A percentile compares a stretch with the other conserved stretches of the same genome.
These are phyloP conservation scores for Arctopsyche grandis DNA, from an alignment of 1,140 invertebrate species.

Conservation along the genomic window DNA sequence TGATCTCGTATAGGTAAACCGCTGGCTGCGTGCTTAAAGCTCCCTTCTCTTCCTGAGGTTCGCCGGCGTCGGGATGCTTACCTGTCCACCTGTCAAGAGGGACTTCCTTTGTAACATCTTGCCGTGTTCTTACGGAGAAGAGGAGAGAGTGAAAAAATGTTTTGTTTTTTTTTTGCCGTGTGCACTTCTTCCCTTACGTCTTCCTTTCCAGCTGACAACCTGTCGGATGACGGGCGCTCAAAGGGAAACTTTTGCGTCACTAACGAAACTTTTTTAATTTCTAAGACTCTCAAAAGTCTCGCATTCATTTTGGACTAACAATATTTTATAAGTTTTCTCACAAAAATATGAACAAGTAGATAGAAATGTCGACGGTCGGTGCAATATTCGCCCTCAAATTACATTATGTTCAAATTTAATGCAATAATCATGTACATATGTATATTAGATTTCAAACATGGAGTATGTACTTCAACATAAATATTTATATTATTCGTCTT, in stretches of 20 bases:
- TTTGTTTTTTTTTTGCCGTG: background rate
- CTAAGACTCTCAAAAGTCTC: background rate
- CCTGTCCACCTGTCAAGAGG: conserved; percentile 42
- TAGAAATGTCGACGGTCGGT: too few species aligned
- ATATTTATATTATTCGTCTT: too few species aligned
- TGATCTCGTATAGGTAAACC: too few species aligned
- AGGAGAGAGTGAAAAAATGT: too few species aligned
- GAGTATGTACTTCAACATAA: too few species aligned
- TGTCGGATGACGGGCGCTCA: conserved; percentile 35
- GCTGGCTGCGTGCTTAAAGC: too few species aligned
- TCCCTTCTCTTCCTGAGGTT: too few species aligned
- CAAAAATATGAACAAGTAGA: too few species aligned
- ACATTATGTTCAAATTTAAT: too few species aligned
- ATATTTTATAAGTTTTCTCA: background rate
- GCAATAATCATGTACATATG: too few species aligned
- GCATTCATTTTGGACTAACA: background rate
- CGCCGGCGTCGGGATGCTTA: background rate
- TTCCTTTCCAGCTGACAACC: conserved; percentile 40
- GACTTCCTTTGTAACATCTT: conserved; percentile 44
- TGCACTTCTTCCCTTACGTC: conserved; percentile 34
- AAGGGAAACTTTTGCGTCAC: conserved; percentile 37
- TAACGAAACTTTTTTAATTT: conserved; percentile 34
- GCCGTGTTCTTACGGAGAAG: conserved; percentile 5
- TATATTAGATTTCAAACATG: too few species aligned
- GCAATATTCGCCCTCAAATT: too few species aligned